Evolutionary conservation across 2,113 vertebrate genomes (phyloP).

Genomic region (Oncorhynchus keta): DNA sequence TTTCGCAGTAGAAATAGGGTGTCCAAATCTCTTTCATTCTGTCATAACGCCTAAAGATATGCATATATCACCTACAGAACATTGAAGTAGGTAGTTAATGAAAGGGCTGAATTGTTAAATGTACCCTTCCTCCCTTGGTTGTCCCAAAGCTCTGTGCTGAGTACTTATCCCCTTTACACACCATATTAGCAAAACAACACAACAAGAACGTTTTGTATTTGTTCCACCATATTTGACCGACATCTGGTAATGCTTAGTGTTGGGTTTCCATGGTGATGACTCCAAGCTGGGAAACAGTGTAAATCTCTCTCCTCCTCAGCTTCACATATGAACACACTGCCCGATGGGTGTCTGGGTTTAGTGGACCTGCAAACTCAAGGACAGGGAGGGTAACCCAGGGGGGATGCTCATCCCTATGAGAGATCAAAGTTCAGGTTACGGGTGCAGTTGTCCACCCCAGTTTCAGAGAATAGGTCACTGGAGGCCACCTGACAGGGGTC

Average conservation of each 20-base stretch:
- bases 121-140: not conserved
- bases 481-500: slow-evolving; percentile 5
- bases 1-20: too few relatives aligned
- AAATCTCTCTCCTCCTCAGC: slow-evolving; percentile 22
- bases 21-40: too few relatives aligned
- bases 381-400: not conserved
- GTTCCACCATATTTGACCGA: slow-evolving; percentile 17
- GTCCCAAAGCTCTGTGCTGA: not conserved
- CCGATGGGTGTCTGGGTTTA: slow-evolving; percentile 17
- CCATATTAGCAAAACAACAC: not conserved
- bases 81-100: too few relatives aligned
- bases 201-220: not conserved
- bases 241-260: slow-evolving; percentile 49
- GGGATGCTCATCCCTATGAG: slow-evolving; percentile 5
- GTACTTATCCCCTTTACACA: not conserved
- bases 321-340: slow-evolving; percentile 27
- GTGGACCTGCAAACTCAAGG: not conserved
- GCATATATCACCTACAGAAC: too few relatives aligned
- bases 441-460: not conserved
- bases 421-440: not conserved
- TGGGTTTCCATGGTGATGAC: slow-evolving; percentile 22
- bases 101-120: too few relatives aligned
- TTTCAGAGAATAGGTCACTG: not conserved
- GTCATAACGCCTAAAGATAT: too few relatives aligned
- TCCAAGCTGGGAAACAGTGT: slow-evolving; percentile 27